Percentiles rank a stretch among this genome's conserved stretches.
phyloP scores from a whole-genome alignment of 2,888 invertebrate species.

The Acleris emargana region DNA sequence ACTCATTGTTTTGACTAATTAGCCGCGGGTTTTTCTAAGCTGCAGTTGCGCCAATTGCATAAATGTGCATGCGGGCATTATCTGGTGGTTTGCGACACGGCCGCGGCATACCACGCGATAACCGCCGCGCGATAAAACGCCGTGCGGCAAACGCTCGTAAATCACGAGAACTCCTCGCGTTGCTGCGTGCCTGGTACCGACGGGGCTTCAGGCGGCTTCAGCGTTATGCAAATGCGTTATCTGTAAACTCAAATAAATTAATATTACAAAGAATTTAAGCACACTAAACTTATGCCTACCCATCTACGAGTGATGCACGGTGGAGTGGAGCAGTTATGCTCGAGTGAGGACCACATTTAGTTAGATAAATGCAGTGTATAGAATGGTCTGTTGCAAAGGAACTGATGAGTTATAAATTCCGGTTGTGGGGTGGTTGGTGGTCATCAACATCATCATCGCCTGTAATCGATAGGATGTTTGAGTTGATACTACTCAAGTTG shows the following conservation, averaged over 20 bases:
- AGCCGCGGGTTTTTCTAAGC: conserved; percentile 14
- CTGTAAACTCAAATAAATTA: background rate
- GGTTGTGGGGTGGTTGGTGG: no score
- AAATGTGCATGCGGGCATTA: conserved; percentile 21
- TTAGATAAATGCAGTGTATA: no score
- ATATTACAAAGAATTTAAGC: no score
- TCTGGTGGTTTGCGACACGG: background rate
- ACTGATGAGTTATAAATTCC: no score
- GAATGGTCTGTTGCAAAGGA: no score
- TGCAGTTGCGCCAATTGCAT: conserved; percentile 11
- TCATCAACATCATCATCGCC: no score
- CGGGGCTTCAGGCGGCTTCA: background rate
- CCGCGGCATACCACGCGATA: background rate
- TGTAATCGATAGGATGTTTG: no score
- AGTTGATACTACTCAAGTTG: no score
- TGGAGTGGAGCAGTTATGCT: no score
- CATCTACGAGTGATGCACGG: no score
- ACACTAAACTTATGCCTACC: no score
- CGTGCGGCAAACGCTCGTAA: background rate
- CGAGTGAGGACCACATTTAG: no score
- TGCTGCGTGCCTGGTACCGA: conserved; percentile 3
- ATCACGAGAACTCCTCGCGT: conserved; percentile 1
- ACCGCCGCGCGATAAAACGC: background rate
- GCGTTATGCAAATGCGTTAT: background rate
- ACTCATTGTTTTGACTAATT: conserved; percentile 5